phyloP scores from a whole-genome alignment of 2,113 vertebrate species.

The Scytalopus superciliaris region DNA sequence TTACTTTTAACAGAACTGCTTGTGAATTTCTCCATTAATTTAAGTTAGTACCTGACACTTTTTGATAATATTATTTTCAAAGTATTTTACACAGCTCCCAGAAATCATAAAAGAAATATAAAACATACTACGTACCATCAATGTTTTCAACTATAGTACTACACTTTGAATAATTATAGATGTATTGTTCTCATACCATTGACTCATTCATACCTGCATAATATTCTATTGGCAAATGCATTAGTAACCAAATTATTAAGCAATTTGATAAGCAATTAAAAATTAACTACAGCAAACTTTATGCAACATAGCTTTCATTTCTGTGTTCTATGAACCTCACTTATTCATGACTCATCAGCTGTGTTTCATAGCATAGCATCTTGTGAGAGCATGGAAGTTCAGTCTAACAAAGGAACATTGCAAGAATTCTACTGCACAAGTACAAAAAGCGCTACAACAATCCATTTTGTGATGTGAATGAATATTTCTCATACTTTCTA shows the following conservation, averaged over 20 bases:
- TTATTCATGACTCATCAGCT: not conserved
- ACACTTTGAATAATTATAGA: not conserved
- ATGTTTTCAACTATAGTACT: not conserved
- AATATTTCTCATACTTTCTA: not conserved
- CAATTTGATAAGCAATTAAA: constrained; percentile 13
- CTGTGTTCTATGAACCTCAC: not conserved
- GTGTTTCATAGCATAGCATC: not conserved
- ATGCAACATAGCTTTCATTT: not conserved
- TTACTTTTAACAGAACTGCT: not conserved
- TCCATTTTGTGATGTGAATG: not conserved
- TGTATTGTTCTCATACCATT: not conserved
- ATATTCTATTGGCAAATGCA: not conserved
- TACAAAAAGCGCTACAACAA: not conserved
- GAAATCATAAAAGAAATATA: not conserved
- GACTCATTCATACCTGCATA: not conserved
- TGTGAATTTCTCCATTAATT: not conserved
- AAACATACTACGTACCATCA: not conserved
- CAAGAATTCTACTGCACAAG: not conserved
- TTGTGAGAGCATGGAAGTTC: not conserved
- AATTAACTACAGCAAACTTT: not conserved
- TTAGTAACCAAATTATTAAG: not conserved
- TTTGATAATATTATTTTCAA: not conserved
- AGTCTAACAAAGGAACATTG: not conserved
- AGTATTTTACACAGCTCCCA: not conserved
- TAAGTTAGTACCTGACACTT: not conserved